Conservation (phyloP, 2,888 invertebrate genomes). For the Agrochola circellaris region DNA sequence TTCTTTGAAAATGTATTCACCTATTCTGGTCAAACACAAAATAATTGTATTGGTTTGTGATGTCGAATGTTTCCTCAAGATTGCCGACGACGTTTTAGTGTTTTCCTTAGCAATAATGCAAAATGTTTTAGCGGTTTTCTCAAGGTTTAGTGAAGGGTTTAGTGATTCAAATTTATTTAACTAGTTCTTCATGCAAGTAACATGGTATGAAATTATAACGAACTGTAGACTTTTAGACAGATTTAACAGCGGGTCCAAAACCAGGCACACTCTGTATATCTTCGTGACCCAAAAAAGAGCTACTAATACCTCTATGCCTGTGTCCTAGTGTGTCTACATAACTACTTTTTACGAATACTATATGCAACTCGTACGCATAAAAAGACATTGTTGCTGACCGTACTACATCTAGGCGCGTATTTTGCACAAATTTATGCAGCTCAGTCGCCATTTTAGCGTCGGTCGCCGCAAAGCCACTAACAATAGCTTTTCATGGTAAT, state of each 20-base stretch:
- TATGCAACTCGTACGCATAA: not conserved
- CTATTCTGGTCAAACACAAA: not conserved
- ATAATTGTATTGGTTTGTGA: not conserved
- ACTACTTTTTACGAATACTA: not conserved
- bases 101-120: not conserved
- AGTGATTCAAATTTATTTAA: not conserved
- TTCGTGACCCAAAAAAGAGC: not conserved
- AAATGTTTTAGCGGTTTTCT: not conserved
- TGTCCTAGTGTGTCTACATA: not conserved
- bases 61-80: too few species aligned
- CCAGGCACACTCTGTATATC: too few species aligned
- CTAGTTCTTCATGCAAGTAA: too few species aligned
- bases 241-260: too few species aligned
- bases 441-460: conserved; percentile 34
- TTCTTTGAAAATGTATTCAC: not conserved
- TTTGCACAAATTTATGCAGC: conserved; percentile 56
- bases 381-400: not conserved
- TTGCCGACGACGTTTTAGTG: too few species aligned
- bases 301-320: not conserved
- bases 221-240: too few species aligned
- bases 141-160: not conserved
- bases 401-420: conserved; percentile 24
- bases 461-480: conserved; percentile 28
- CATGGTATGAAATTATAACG: too few species aligned
- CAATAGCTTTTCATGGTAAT: conserved; percentile 53